phyloP scores from a whole-genome alignment of 2,113 vertebrate genomes.

The Catagonus wagneri region DNA sequence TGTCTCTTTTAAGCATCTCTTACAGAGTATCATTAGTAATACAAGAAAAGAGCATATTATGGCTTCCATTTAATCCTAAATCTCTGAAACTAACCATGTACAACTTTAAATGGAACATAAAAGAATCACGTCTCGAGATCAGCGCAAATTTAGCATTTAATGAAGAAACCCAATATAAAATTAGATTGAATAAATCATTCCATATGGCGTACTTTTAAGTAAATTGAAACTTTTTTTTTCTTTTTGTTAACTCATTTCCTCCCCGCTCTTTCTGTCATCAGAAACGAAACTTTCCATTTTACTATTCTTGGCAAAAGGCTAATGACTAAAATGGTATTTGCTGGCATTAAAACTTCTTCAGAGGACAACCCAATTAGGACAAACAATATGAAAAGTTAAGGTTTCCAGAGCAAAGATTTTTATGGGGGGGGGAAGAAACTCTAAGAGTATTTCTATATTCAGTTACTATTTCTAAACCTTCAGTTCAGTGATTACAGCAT shows the following conservation, averaged over 20 bases:
- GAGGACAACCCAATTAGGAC: conserved; percentile 21
- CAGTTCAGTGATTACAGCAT: not conserved
- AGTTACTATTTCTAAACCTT: not conserved
- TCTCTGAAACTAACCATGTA: conserved; percentile 62
- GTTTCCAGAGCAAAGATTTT: conserved; percentile 6
- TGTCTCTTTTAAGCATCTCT: not conserved
- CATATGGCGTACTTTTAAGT: conserved; percentile 41
- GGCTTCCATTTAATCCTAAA: conserved; percentile 18
- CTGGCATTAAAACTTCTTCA: not conserved
- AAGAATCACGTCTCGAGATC: conserved; percentile 61
- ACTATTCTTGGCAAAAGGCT: conserved; percentile 28
- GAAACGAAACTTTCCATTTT: conserved; percentile 1
- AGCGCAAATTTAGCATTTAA: conserved; percentile 58
- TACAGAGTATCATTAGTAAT: not conserved
- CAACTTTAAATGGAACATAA: conserved; percentile 53
- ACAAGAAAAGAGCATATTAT: conserved; percentile 6
- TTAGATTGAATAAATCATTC: conserved; percentile 23
- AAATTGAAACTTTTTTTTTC: conserved; percentile 4
- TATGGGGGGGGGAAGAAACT: not conserved
- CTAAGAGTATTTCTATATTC: not conserved
- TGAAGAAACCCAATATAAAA: conserved; percentile 52
- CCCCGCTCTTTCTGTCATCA: not conserved
- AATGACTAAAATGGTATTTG: conserved; percentile 49
- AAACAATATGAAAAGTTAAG: conserved; percentile 26
- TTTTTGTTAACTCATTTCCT: conserved; percentile 37